A percentile compares a stretch with the other conserved stretches of the same genome.
These are phyloP conservation scores for Xiphophorus maculatus DNA, from an alignment of 2,113 vertebrate species.

Conservation along the genomic window DNA sequence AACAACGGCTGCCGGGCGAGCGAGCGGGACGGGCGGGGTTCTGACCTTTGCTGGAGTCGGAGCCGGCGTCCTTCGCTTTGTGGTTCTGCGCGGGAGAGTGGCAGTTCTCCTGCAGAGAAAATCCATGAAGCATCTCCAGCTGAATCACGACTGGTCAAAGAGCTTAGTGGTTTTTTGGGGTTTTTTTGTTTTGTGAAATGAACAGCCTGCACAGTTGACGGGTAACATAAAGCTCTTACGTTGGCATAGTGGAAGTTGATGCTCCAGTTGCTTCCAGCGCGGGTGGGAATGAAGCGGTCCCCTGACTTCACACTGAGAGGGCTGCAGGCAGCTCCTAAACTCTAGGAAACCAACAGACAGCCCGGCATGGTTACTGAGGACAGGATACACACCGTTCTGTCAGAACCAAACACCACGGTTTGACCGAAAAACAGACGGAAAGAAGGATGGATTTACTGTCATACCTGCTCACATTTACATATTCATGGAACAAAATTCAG, in stretches of 20 bases:
- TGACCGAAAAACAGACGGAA: neutral
- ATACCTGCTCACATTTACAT: too few species aligned
- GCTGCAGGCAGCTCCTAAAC: slow-evolving; percentile 75
- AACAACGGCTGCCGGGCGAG: neutral
- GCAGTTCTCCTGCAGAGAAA: slow-evolving; percentile 80
- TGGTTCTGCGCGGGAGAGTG: slow-evolving; percentile 82
- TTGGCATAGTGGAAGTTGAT: slow-evolving; percentile 85
- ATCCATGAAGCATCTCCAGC: neutral
- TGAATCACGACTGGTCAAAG: neutral
- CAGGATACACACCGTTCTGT: neutral
- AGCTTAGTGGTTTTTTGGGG: neutral
- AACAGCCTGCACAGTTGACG: neutral
- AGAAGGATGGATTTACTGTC: too few species aligned
- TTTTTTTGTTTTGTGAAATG: neutral
- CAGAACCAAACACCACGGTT: neutral
- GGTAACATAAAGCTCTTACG: slow-evolving; percentile 56
- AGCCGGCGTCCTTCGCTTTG: slow-evolving; percentile 78
- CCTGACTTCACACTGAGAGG: slow-evolving; percentile 80
- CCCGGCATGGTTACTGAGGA: neutral
- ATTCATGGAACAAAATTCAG: too few species aligned
- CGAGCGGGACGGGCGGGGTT: neutral
- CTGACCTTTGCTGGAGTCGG: slow-evolving; percentile 84
- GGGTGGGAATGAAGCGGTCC: slow-evolving; percentile 83
- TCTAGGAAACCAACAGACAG: slow-evolving; percentile 42
- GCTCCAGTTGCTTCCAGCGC: slow-evolving; percentile 86